Conservation (phyloP, 2,113 vertebrate species). For the Silurus meridionalis region DNA sequence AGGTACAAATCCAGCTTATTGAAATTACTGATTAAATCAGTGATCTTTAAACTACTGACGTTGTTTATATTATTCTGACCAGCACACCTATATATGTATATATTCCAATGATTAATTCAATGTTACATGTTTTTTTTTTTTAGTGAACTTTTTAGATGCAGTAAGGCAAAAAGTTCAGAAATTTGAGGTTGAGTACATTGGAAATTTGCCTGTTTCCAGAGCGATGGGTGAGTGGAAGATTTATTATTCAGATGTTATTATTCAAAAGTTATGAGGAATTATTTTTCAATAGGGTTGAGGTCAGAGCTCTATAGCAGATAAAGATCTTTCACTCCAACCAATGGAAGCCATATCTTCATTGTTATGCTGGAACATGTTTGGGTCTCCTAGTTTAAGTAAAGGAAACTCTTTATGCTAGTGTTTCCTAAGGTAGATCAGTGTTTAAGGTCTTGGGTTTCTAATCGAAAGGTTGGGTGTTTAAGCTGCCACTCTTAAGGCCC, state of each 20-base stretch:
- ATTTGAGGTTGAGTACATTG: constrained; percentile 86
- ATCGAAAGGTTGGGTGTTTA: too few relatives aligned
- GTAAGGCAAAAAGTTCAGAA: constrained; percentile 84
- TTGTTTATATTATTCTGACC: background rate
- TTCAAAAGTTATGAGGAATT: background rate
- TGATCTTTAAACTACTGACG: background rate
- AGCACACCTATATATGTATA: background rate
- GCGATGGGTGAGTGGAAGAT: constrained; percentile 84
- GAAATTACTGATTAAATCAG: background rate
- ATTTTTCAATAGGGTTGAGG: too few relatives aligned
- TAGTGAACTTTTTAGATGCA: constrained; percentile 84
- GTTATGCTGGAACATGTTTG: too few relatives aligned
- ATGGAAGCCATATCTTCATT: too few relatives aligned
- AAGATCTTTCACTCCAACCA: too few relatives aligned
- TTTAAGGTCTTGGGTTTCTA: too few relatives aligned
- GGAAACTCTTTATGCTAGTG: too few relatives aligned
- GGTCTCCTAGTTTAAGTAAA: too few relatives aligned
- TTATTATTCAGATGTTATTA: background rate
- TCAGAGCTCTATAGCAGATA: too few relatives aligned
- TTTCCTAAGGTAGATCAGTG: too few relatives aligned
- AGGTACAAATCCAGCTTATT: constrained; percentile 71
- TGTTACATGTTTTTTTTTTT: background rate
- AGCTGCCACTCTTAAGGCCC: too few relatives aligned
- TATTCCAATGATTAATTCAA: background rate
- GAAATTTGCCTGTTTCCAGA: constrained; percentile 84